Conservation (phyloP, 2,888 invertebrate species). For the Vanessa cardui region DNA sequence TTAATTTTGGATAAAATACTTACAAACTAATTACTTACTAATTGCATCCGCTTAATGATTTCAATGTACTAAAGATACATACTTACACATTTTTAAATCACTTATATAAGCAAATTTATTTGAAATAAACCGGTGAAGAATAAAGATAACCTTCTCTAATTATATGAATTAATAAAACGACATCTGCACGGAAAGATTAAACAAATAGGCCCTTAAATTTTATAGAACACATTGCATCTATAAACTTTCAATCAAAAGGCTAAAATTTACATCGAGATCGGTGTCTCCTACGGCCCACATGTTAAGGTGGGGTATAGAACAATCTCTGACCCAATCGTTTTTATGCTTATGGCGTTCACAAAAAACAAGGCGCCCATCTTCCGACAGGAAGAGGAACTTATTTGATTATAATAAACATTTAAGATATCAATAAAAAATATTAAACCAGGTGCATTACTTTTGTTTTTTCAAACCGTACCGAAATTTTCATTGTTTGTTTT, state of each 20-base stretch:
- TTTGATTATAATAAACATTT: slow-evolving; percentile 80
- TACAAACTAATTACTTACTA: not conserved
- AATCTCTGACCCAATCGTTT: slow-evolving; percentile 45
- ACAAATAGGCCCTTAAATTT: slow-evolving; percentile 58
- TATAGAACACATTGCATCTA: slow-evolving; percentile 71
- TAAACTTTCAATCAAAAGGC: slow-evolving; percentile 52
- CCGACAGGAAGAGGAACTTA: slow-evolving; percentile 80
- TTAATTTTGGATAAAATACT: not conserved
- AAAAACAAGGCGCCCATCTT: slow-evolving; percentile 74
- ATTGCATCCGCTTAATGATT: not conserved
- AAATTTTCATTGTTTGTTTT: slow-evolving; percentile 65
- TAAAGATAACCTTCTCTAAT: slow-evolving; percentile 4
- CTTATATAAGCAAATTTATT: not conserved
- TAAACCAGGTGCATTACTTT: slow-evolving; percentile 72
- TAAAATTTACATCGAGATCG: slow-evolving; percentile 40
- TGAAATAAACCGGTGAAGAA: not conserved
- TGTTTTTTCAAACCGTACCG: slow-evolving; percentile 60
- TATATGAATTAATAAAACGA: slow-evolving; percentile 45
- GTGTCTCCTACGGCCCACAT: slow-evolving; percentile 26
- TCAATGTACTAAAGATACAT: not conserved
- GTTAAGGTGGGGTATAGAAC: slow-evolving; percentile 36
- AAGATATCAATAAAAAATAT: slow-evolving; percentile 62
- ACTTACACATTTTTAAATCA: not conserved
- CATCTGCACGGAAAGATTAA: slow-evolving; percentile 73
- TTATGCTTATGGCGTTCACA: slow-evolving; percentile 48